These are phyloP conservation scores for Pseudolycoriella hygida DNA, from an alignment of 2,888 invertebrate genomes.

Conservation along the genomic window DNA sequence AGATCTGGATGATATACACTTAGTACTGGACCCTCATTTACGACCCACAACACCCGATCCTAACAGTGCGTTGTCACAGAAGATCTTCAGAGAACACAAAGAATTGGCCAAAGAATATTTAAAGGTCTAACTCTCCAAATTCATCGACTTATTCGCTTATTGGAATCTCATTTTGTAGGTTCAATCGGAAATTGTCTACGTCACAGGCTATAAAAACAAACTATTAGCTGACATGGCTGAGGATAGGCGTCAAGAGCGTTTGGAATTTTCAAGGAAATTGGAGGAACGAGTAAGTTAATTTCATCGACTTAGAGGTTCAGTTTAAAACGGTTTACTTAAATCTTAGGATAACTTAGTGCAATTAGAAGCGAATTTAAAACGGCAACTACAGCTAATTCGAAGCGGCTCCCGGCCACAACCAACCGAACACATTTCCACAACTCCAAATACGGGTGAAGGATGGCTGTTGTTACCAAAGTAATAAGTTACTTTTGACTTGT, in stretches of 20 bases:
- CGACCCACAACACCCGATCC: constrained; percentile 72
- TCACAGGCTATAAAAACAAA: constrained; percentile 61
- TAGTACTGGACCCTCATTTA: constrained; percentile 63
- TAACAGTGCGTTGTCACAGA: constrained; percentile 55
- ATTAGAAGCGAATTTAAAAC: constrained; percentile 9
- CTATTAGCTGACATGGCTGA: constrained; percentile 35
- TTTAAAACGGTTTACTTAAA: neutral
- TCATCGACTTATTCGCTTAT: neutral
- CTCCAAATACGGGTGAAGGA: too few relatives aligned
- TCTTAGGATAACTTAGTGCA: constrained; percentile 7
- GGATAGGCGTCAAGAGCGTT: constrained; percentile 21
- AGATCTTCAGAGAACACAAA: constrained; percentile 78
- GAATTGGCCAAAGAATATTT: constrained; percentile 76
- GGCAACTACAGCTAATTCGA: constrained; percentile 8
- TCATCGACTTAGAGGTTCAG: neutral
- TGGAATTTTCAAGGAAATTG: constrained; percentile 23
- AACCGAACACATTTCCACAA: too few relatives aligned
- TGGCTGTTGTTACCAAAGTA: too few relatives aligned
- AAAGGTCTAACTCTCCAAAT: constrained; percentile 33
- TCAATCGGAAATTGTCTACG: constrained; percentile 68
- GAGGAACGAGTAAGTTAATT: constrained; percentile 21
- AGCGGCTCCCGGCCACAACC: neutral
- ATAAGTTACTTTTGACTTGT: too few relatives aligned
- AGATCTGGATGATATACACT: constrained; percentile 49
- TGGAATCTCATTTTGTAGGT: constrained; percentile 30